Base-by-base conservation (phyloP, 2,888 invertebrate genomes). In the Prosapia bicincta region DNA sequence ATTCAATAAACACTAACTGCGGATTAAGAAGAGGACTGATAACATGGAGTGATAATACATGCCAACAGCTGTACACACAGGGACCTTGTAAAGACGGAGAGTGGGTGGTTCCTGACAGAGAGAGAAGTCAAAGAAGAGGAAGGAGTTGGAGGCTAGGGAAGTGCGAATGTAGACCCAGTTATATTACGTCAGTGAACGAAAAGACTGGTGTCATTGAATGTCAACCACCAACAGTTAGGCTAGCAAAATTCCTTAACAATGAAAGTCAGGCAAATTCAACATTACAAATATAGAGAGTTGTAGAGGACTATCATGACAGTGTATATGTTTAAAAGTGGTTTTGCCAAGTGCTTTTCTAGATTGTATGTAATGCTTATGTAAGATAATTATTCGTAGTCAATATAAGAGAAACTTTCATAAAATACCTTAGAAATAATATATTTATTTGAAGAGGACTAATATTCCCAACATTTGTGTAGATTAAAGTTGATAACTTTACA, bases 31-130 rank as follows among this genome's bases (percentile, higher is more conserved):
- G 81, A 3, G 81, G 81, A 0, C 88, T 90, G 82, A 91, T 91
- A 26, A 75, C 78, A n/a, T 82, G 81, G 0, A 85, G 88, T 5
- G 89, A 90, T 78, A 89, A 90, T 13, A 89, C 89, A n/a, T 95
- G 95, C 83, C 90, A 92, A 83, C 90, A 90, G 80, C 86, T 95
- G 23, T 92, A 94, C 83, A 90, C 91, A 0, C 91, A 91, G 80
- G 95, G 94, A 0, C 94, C 94, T 0, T 95, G 95, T 81, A 85
- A 88, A 0, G 87, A 89, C 0, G 92, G 92, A 0, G 90, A 93
- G 79, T 92, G 92, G 92, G 81, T 92, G 54, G 89, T 89, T 26
- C 89, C 91, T 0, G 85, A 86, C 25, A 81, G 81, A 72, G 81
- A 81, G 20, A 81, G 80, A 75, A 74, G 80, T 10, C 74, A 79